Conservation (phyloP, 2,797 vertebrate species). For the Falco novaeseelandiae region DNA sequence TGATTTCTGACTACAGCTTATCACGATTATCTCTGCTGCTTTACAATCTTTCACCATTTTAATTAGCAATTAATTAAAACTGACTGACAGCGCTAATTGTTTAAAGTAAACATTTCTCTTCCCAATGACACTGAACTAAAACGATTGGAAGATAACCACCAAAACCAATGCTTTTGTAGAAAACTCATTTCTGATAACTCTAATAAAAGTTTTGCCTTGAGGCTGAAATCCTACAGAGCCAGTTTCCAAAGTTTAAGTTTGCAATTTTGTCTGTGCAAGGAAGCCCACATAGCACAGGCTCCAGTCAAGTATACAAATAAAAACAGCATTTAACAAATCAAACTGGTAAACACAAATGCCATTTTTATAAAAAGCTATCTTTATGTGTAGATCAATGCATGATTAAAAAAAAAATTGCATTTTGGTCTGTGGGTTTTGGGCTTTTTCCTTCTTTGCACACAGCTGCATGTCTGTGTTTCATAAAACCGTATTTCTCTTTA, state of each 20-base stretch:
- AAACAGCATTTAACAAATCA: background rate
- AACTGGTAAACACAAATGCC: background rate
- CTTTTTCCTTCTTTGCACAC: background rate
- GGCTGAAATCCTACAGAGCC: background rate
- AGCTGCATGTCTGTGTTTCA: background rate
- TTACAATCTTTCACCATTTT: slow-evolving; percentile 10
- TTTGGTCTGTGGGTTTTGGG: background rate
- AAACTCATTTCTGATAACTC: background rate
- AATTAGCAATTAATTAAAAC: slow-evolving; percentile 32
- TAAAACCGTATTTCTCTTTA: background rate
- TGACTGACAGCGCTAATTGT: slow-evolving; percentile 4
- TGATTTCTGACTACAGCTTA: background rate
- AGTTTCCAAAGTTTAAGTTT: background rate
- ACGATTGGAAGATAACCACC: slow-evolving; percentile 12
- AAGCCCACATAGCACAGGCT: background rate
- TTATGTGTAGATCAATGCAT: background rate
- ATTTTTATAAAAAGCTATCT: background rate
- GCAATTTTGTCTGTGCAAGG: background rate
- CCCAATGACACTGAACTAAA: background rate
- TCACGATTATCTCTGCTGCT: background rate
- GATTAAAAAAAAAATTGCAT: background rate
- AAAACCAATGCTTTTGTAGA: background rate
- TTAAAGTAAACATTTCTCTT: slow-evolving; percentile 4
- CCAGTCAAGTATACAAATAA: background rate
- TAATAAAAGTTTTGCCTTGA: background rate